A percentile compares a stretch with the other conserved stretches of the same genome.
Conservation (phyloP, 2,113 vertebrate genomes). For the Potamarius usumacintae region DNA sequence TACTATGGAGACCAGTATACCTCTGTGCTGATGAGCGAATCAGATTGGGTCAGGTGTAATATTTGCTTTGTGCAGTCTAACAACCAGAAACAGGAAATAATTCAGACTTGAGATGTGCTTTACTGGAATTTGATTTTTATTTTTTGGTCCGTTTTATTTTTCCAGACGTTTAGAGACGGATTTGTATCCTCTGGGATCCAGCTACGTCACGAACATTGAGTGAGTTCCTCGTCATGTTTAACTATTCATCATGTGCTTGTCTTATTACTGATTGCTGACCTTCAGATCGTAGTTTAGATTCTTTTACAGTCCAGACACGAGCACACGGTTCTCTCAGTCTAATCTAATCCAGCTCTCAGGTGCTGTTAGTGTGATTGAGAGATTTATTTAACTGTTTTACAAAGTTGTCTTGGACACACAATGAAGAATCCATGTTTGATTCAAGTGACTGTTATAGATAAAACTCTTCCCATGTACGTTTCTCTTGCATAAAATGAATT, state of each 20-base stretch:
- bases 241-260: neutral
- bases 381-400: neutral
- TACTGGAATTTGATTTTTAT: neutral
- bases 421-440: too few species aligned
- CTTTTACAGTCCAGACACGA: neutral
- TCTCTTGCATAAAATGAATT: neutral
- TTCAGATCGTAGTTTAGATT: neutral
- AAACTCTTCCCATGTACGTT: neutral
- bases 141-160: neutral
- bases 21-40: neutral
- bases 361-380: neutral
- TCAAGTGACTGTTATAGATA: neutral
- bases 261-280: neutral
- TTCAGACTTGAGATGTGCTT: neutral
- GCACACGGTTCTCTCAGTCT: neutral
- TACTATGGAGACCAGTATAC: neutral
- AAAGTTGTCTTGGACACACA: too few species aligned
- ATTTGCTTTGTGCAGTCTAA: neutral
- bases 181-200: slow-evolving; percentile 80
- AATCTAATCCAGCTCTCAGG: neutral
- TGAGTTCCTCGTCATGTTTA: slow-evolving; percentile 57
- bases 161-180: slow-evolving; percentile 77
- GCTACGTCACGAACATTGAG: slow-evolving; percentile 79
- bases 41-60: neutral
- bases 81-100: neutral